Base-by-base conservation (phyloP, 2,888 invertebrate genomes). In the Metacarcinus magister region DNA sequence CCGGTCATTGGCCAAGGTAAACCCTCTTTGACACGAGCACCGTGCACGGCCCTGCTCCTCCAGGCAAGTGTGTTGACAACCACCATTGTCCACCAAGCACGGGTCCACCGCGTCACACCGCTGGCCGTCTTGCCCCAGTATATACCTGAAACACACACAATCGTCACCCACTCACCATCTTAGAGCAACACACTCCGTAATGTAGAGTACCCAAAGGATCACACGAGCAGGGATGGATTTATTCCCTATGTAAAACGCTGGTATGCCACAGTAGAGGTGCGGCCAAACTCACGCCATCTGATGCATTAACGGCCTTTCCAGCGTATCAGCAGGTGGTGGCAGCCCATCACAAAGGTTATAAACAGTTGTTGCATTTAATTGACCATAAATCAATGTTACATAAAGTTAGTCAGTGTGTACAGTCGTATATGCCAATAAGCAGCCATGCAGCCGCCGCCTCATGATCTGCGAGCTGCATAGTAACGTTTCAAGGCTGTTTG, bases 41-140 rank as follows among this genome's bases (percentile, higher is more conserved):
- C 75, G 93, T 19, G 89, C 82, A 16, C 75, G 95, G 3, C 95
- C 95, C 13, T 94, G 54, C 3, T 91, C 91, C 28, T 90, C 90
- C 92, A 94, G 92, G 39, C 96, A 96, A 19, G n/a, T 32, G 67
- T 96, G 93, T 46, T 95, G 93, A 44, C 96, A 96, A 7, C 96
- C 96, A 10, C 96, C 96, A 67, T 96, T 96, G 92, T 96, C 92
- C 43, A 87, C 67, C 16, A 82, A 48, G 23, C 96, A 96, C 7
- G 94, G 95, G 75, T 96, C 91, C 48, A 19, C 93, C 28, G n/a
- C 46, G 39, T 95, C 93, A 28, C 95, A 95, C 23, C n/a, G n/a
- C 23, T 46, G 60, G 0, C 95, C 94, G 32, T 95, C 95, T n/a
- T 10, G 23, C 0, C n/a, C 67, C n/a, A 94, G 60, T 39, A 28